phyloP scores from a whole-genome alignment of 2,113 vertebrate genomes.

The Gavialis gangeticus region DNA sequence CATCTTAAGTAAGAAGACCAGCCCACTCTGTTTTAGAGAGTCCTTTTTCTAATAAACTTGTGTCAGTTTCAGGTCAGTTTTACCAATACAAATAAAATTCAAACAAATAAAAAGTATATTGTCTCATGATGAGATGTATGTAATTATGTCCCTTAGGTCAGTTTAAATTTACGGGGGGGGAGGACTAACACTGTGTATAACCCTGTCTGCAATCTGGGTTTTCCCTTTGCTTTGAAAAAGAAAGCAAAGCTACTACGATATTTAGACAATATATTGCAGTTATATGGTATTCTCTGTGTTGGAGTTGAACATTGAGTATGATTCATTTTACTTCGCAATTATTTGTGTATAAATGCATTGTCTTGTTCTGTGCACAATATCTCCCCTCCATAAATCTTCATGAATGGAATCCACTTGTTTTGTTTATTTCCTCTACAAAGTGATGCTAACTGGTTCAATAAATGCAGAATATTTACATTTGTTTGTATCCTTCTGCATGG shows the following conservation, averaged over 20 bases:
- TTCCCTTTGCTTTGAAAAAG: constrained; percentile 56
- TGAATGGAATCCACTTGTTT: constrained; percentile 49
- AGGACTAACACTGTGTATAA: constrained; percentile 71
- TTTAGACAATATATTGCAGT: constrained; percentile 34
- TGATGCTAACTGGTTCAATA: constrained; percentile 42
- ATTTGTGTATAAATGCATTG: constrained; percentile 66
- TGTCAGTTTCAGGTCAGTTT: constrained; percentile 90
- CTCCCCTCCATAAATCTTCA: constrained; percentile 48
- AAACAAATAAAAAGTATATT: constrained; percentile 93
- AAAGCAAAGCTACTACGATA: constrained; percentile 31
- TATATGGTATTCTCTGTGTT: constrained; percentile 1
- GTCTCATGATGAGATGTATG: constrained; percentile 91
- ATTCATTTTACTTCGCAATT: constrained; percentile 49
- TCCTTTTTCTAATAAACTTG: constrained; percentile 89
- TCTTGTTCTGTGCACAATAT: constrained; percentile 42
- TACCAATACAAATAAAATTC: constrained; percentile 98
- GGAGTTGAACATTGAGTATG: constrained; percentile 6
- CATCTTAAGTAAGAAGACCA: constrained; percentile 91
- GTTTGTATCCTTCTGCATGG: background rate
- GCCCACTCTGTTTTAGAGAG: constrained; percentile 83
- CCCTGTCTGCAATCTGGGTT: constrained; percentile 71
- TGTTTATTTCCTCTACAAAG: constrained; percentile 44
- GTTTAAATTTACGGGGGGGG: constrained; percentile 88
- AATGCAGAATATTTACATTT: constrained; percentile 54
- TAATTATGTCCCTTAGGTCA: constrained; percentile 90